A percentile compares a stretch with the other conserved stretches of the same genome.
These are phyloP conservation scores for Centropus bengalensis DNA, from an alignment of 2,113 vertebrate genomes.

Conservation along the genomic window DNA sequence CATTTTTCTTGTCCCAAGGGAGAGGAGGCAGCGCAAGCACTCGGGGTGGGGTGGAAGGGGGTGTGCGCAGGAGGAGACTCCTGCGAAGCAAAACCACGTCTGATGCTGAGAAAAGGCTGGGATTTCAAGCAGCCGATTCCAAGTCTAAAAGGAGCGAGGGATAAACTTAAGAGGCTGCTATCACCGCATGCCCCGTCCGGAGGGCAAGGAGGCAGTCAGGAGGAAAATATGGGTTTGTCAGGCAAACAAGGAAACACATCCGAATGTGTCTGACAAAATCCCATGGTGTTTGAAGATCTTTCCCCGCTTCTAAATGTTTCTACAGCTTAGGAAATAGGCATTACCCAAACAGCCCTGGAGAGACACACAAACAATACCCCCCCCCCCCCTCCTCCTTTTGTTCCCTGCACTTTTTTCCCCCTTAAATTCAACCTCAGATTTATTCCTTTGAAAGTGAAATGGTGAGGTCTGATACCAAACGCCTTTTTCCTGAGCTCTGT, in stretches of 20 bases:
- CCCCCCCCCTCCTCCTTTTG: fast-evolving
- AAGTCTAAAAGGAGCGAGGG: neutral
- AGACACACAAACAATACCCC: neutral
- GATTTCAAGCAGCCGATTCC: neutral
- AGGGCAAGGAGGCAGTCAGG: neutral
- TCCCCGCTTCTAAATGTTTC: neutral
- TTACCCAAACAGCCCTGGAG: neutral
- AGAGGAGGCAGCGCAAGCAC: neutral
- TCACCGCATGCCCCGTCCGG: fast-evolving
- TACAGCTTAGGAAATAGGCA: neutral
- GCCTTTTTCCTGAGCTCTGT: neutral
- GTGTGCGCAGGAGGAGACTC: slow-evolving; percentile 22
- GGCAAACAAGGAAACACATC: neutral
- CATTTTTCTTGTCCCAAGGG: slow-evolving; percentile 34
- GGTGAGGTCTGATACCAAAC: neutral
- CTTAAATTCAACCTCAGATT: neutral
- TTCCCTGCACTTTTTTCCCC: neutral
- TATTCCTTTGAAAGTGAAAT: neutral
- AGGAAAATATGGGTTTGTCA: neutral
- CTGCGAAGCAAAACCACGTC: neutral
- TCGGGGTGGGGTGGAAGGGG: slow-evolving; percentile 7
- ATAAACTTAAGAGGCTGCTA: neutral
- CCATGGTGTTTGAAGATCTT: neutral
- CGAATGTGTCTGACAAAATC: neutral
- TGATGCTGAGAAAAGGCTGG: neutral